A percentile compares a stretch with the other conserved stretches of the same genome.
phyloP scores from a whole-genome alignment of 1,140 invertebrate species.

The Ooceraea biroi region DNA sequence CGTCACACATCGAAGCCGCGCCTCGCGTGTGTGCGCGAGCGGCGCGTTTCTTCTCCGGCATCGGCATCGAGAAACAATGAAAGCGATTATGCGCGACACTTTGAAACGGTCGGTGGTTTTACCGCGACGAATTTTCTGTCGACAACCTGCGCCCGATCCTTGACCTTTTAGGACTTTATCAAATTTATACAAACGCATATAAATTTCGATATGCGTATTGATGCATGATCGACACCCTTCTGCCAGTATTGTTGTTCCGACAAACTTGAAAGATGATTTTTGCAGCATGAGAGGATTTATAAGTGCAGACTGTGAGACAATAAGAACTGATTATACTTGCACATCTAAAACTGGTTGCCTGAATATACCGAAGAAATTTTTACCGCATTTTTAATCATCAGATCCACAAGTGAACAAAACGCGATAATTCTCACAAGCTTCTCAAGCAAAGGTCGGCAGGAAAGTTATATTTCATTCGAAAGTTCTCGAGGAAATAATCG shows the following conservation, averaged over 20 bases:
- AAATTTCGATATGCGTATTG: background rate
- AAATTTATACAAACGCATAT: conserved; percentile 10
- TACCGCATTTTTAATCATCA: no score
- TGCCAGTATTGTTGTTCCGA: conserved; percentile 5
- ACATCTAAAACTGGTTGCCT: no score
- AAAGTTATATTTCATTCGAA: conserved; percentile 18
- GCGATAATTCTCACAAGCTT: background rate
- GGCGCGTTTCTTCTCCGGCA: conserved; percentile 73
- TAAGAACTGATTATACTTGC: background rate
- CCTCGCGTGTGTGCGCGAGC: conserved; percentile 50
- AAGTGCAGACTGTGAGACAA: background rate
- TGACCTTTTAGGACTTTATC: conserved; percentile 38
- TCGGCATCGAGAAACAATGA: conserved; percentile 77
- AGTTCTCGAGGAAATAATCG: conserved; percentile 49
- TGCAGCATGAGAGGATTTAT: background rate
- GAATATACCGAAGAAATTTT: background rate
- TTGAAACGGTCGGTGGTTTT: conserved; percentile 45
- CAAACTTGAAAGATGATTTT: background rate
- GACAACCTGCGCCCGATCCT: conserved; percentile 26
- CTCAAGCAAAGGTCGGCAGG: background rate
- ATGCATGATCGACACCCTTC: background rate
- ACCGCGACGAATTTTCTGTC: conserved; percentile 52
- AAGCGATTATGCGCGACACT: conserved; percentile 71
- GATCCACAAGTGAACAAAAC: background rate
- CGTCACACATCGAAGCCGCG: conserved; percentile 66